Base-by-base conservation (phyloP, 2,888 invertebrate genomes). In the Calliopum simillimum region DNA sequence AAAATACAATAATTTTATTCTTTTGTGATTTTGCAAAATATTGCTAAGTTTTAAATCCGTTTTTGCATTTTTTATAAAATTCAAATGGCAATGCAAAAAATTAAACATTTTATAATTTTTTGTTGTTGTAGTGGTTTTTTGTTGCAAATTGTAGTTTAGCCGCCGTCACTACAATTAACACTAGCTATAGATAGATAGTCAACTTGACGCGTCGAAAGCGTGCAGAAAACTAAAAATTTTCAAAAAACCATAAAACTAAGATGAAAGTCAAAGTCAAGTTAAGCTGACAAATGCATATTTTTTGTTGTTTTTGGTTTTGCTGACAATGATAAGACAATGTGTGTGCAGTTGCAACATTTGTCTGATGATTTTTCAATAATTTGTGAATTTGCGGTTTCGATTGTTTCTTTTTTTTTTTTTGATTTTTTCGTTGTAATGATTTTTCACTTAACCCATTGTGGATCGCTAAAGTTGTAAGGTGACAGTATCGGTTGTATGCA, bases 41-140 rank as follows among this genome's bases (percentile, higher is more conserved):
- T 41, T 58, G 41, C 41, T 16, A n/a, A n/a, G n/a, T 8, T 25
- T 21, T n/a, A 58, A 25, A 41, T 33, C 33, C 8, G 4, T 4
- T 58, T 41, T 23, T n/a, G n/a, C 4, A 25, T 58, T 23, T 58
- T 41, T 41, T 25, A 33, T 16, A 16, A 58, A 25, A 33, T 58
- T 41, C 11, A 3, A 41, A n/a, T 14, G 11, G 25, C n/a, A 58
- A 16, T 33, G 33, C 8, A 13, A 58, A 8, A 33, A 33, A 41
- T 58, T 58, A 23, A 58, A 58, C 56, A 47, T 62, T 44, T 62
- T n/a, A n/a, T n/a, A n/a, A n/a, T 62, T 46, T 14, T 25, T 44
- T 47, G 23, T 23, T 43, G 16, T 13, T 12, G 21, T 19, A 19
- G 12, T 23, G 21, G 21, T n/a, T n/a, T n/a, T n/a, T n/a, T n/a